Conservation (phyloP, 2,888 invertebrate genomes). For the Aphodius sticticus region DNA sequence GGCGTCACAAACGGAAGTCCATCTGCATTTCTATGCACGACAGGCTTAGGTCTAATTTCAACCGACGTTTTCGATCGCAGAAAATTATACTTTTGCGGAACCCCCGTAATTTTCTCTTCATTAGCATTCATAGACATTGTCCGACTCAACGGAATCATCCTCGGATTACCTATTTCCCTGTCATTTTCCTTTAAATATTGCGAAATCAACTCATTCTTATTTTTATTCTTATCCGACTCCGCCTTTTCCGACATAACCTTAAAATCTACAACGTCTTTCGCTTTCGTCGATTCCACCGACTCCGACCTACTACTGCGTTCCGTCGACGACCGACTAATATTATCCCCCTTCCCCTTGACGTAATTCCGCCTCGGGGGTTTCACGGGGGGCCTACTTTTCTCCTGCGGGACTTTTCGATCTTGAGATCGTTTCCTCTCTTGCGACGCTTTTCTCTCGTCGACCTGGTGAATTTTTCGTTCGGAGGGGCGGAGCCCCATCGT, state of each 20-base stretch:
- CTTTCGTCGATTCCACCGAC: slow-evolving; percentile 22
- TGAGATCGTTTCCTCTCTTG: not conserved
- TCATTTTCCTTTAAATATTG: not conserved
- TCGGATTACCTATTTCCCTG: not conserved
- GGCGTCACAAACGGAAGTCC: slow-evolving; percentile 76
- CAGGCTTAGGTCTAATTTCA: slow-evolving; percentile 52
- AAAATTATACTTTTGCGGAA: slow-evolving; percentile 48
- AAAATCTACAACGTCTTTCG: slow-evolving; percentile 30
- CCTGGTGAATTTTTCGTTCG: not conserved
- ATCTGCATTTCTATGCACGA: slow-evolving; percentile 60
- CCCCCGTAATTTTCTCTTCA: not conserved
- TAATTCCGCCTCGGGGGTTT: slow-evolving; percentile 43
- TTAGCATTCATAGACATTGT: slow-evolving; percentile 5
- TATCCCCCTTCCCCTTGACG: slow-evolving; percentile 23
- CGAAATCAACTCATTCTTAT: not conserved
- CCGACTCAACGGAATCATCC: slow-evolving; percentile 13
- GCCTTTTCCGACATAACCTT: slow-evolving; percentile 8
- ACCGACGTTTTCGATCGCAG: slow-evolving; percentile 59
- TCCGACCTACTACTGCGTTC: not conserved
- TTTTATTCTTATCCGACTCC: not conserved
- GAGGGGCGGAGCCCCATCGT: not conserved
- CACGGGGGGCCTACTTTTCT: slow-evolving; percentile 30
- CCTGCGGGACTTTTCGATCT: not conserved
- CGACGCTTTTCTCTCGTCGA: not conserved
- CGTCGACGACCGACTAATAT: slow-evolving; percentile 10